Percentiles rank a stretch among this genome's conserved stretches.
Conservation (phyloP, 2,888 invertebrate species). For the Lottia scabra region DNA sequence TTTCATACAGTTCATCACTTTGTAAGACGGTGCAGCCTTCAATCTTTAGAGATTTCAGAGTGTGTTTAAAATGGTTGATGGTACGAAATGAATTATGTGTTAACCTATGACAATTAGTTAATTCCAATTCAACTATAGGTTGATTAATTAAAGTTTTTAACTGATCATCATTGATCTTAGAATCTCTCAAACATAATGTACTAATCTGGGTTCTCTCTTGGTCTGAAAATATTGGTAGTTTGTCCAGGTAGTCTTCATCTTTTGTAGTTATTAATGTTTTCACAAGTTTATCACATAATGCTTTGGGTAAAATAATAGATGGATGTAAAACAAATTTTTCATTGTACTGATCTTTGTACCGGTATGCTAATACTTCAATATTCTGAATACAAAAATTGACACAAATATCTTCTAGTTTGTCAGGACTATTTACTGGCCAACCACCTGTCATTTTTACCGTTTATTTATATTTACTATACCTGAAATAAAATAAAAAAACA, state of each 20-base stretch:
- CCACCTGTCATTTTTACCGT: conserved; percentile 9
- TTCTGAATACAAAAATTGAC: conserved; percentile 30
- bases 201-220: conserved; percentile 34
- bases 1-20: conserved; percentile 24
- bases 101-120: conserved; percentile 79
- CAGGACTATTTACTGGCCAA: conserved; percentile 41
- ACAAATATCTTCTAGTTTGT: conserved; percentile 35
- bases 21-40: conserved; percentile 68
- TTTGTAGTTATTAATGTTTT: conserved; percentile 15
- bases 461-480: too few species aligned
- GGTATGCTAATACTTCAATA: conserved; percentile 24
- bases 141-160: conserved; percentile 80
- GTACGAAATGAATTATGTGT: conserved; percentile 73
- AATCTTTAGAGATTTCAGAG: conserved; percentile 79
- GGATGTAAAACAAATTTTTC: conserved; percentile 27
- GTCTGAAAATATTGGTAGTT: conserved; percentile 37
- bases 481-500: too few species aligned
- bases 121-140: conserved; percentile 80
- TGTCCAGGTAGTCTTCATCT: conserved; percentile 12
- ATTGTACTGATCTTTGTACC: background rate
- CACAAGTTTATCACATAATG: conserved; percentile 38
- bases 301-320: conserved; percentile 32
- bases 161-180: conserved; percentile 77
- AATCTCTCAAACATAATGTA: conserved; percentile 41
- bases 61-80: conserved; percentile 79